Evolutionary conservation across 92 coral and sea anemone genomes (phyloP).

Genomic region (Nematostella vectensis): DNA sequence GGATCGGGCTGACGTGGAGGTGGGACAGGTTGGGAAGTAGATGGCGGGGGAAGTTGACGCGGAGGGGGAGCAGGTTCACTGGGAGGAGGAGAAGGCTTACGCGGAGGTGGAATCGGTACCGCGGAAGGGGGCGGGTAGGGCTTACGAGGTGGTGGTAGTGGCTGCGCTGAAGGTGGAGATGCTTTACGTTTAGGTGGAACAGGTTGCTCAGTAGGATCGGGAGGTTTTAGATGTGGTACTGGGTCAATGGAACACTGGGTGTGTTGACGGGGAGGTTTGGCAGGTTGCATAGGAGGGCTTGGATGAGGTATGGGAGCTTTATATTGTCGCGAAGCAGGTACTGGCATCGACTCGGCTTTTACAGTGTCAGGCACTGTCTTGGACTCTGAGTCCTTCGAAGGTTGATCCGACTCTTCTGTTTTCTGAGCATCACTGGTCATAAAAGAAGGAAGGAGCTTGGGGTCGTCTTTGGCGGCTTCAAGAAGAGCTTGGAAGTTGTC

Average conservation of each 20-base stretch:
- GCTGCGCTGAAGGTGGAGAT: not conserved
- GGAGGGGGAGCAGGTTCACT: not conserved
- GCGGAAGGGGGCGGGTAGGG: not conserved
- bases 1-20: not conserved
- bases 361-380: not conserved
- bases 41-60: not conserved
- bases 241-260: not conserved
- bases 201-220: no score
- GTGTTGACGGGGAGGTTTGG: not conserved
- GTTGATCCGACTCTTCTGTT: not conserved
- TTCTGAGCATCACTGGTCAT: slow-evolving; percentile 13
- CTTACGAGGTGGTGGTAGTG: not conserved
- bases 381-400: not conserved
- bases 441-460: slow-evolving; percentile 70
- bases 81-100: not conserved
- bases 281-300: not conserved
- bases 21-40: not conserved
- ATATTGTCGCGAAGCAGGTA: no score
- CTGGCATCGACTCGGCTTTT: not conserved
- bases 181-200: not conserved
- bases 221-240: slow-evolving; percentile 17
- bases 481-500: slow-evolving; percentile 85
- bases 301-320: not conserved
- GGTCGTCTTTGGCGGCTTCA: slow-evolving; percentile 77
- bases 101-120: not conserved